Evolutionary conservation across 2,888 invertebrate genomes (phyloP).

Genomic region (Heteropelma amictum): DNA sequence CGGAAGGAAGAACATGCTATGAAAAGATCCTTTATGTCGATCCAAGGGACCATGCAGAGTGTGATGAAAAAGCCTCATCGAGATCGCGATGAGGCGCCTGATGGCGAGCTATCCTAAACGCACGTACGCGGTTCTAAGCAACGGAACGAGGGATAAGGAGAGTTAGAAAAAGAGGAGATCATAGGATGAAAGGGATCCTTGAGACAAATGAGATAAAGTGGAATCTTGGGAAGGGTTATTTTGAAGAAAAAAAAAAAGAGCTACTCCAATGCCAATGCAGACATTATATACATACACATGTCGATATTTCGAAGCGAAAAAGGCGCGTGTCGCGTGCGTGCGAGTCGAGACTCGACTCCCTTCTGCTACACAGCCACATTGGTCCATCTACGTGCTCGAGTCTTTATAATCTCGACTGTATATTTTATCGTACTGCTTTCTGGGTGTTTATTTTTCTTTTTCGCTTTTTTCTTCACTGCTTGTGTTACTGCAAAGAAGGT

Average conservation of each 20-base stretch:
- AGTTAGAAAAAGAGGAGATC: conserved; percentile 13
- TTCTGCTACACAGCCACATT: background rate
- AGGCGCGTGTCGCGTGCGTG: background rate
- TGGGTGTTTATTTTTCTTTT: background rate
- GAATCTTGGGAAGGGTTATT: conserved; percentile 30
- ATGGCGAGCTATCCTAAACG: conserved; percentile 26
- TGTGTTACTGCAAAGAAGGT: conserved; percentile 10
- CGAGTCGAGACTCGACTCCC: background rate
- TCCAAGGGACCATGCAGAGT: conserved; percentile 32
- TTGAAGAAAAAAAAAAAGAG: conserved; percentile 22
- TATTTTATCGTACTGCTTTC: background rate
- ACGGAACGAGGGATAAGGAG: conserved; percentile 13
- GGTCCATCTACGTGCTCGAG: no score
- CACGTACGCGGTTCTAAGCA: conserved; percentile 41
- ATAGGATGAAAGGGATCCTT: conserved; percentile 61
- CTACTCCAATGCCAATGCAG: conserved; percentile 61
- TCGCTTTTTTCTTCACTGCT: background rate
- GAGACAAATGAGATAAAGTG: conserved; percentile 62
- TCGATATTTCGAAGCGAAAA: background rate
- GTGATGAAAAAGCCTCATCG: conserved; percentile 36
- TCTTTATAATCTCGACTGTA: background rate
- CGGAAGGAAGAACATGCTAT: conserved; percentile 29
- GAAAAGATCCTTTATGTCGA: conserved; percentile 52
- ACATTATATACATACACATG: conserved; percentile 9
- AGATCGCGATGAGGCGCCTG: conserved; percentile 23